Evolutionary conservation across 1,140 invertebrate genomes (phyloP).

Genomic region (Cherax destructor): DNA sequence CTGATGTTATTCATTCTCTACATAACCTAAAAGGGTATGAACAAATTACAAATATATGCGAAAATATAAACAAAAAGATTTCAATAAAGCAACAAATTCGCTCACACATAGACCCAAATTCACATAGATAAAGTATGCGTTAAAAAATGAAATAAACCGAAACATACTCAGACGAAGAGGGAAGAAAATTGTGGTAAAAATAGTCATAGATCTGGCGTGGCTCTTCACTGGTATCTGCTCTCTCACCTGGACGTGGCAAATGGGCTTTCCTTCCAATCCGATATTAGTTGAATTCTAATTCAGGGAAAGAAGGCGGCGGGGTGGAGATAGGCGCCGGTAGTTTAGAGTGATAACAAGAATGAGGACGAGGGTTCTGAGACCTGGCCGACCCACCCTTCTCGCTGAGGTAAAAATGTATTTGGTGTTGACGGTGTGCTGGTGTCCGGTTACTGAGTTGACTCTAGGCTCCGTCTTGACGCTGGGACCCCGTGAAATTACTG

Average conservation of each 20-base stretch:
- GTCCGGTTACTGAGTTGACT: conserved; percentile 7
- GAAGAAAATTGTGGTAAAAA: not conserved
- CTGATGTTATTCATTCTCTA: too few relatives aligned
- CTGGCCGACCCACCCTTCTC: not conserved
- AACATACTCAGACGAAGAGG: not conserved
- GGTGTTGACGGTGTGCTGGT: not conserved
- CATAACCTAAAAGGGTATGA: too few relatives aligned
- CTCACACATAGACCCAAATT: too few relatives aligned
- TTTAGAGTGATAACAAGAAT: not conserved
- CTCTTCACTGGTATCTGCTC: not conserved
- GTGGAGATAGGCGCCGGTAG: not conserved
- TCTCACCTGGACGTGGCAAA: not conserved
- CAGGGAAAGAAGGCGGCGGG: not conserved
- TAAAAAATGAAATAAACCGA: not conserved
- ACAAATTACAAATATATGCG: too few relatives aligned
- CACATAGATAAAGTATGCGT: too few relatives aligned
- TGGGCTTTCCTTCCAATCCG: conserved; percentile 10
- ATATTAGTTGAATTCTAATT: not conserved
- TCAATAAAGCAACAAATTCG: too few relatives aligned
- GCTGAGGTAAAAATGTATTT: not conserved
- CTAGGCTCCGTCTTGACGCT: not conserved
- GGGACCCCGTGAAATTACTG: conserved; percentile 5
- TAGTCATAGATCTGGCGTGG: not conserved
- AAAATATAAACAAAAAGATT: too few relatives aligned
- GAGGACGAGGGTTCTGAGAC: not conserved